Base-by-base conservation (phyloP, 2,113 vertebrate species). In the Oryzias woworae region DNA sequence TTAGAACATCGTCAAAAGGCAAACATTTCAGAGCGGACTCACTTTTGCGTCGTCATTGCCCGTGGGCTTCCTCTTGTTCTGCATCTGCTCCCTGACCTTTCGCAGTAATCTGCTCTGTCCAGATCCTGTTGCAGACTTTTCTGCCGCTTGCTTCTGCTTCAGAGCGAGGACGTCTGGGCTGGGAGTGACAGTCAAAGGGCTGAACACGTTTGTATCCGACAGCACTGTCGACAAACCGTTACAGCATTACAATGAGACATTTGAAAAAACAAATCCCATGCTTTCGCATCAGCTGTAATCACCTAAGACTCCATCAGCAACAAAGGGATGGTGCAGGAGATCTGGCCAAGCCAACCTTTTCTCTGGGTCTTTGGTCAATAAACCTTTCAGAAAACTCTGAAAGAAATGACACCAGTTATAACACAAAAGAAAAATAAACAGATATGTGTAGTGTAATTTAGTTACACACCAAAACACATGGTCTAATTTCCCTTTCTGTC, bases 331-430 rank as follows among this genome's bases (percentile, higher is more conserved):
- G 77, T 92, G 87, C 44, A 98, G 87, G 44, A 99, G 91, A 51
- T 93, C 92, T 4, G 97, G 96, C 97, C 97, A 99, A 0, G 95
- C 93, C 62, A 99, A 83, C 13, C 97, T 93, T 73, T 94, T 92
- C 53, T 69, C 75, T 0, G 96, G 94, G 51, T 99, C 94, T 91
- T 99, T 99, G 72, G 90, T 98, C 51, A 99, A 85, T 43, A 99
- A 90, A 44, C 97, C 97, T 77, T 97, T 94, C 48, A 99, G 87
- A 77, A 99, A 98, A 83, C 86, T 95, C 97, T 99, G 77, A 50
- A 65, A n/a, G 50, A n/a, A 53, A 67, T 20, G 20, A 20, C 20
- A 20, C 20, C 20, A 20, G 20, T 20, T 20, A 20, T n/a, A 18
- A 47, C 5, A n/a, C 17, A 16, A 47, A 47, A 8, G 2, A 18